Conservation (phyloP, 2,113 vertebrate genomes). For the Megaceryle torquata region DNA sequence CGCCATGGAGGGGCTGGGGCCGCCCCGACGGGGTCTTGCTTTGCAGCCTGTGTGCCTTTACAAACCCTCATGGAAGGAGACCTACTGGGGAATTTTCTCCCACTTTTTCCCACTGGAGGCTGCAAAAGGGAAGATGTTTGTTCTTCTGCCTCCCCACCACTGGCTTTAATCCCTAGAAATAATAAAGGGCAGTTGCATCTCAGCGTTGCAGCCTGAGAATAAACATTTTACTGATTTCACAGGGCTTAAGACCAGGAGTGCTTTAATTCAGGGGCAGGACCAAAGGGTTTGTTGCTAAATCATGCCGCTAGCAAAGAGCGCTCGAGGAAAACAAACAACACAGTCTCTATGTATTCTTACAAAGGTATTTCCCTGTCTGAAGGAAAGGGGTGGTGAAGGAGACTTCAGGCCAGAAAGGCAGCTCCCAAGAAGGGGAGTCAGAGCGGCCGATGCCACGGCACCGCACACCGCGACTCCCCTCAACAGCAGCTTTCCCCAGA, state of each 20-base stretch:
- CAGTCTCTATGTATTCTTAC: fast-evolving
- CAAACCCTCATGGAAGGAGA: neutral
- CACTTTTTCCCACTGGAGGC: neutral
- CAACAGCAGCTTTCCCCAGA: neutral
- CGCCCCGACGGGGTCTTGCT: neutral
- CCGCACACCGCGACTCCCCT: neutral
- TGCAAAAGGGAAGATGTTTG: neutral
- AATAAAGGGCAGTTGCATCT: neutral
- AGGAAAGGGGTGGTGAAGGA: neutral
- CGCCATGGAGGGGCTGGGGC: neutral
- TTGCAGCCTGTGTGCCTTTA: neutral
- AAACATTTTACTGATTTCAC: neutral
- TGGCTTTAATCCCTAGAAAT: neutral
- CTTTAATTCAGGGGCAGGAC: neutral
- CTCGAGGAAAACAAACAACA: neutral
- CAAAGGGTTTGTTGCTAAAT: neutral
- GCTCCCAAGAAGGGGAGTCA: neutral
- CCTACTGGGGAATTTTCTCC: neutral
- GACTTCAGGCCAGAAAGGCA: neutral
- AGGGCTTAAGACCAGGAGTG: no score
- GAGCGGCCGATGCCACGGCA: neutral
- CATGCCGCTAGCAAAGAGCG: neutral
- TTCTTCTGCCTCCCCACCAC: neutral
- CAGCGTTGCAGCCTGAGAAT: neutral
- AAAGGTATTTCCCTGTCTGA: neutral